These are phyloP conservation scores for Eumeta japonica DNA, from an alignment of 1,140 invertebrate species.

Conservation along the genomic window DNA sequence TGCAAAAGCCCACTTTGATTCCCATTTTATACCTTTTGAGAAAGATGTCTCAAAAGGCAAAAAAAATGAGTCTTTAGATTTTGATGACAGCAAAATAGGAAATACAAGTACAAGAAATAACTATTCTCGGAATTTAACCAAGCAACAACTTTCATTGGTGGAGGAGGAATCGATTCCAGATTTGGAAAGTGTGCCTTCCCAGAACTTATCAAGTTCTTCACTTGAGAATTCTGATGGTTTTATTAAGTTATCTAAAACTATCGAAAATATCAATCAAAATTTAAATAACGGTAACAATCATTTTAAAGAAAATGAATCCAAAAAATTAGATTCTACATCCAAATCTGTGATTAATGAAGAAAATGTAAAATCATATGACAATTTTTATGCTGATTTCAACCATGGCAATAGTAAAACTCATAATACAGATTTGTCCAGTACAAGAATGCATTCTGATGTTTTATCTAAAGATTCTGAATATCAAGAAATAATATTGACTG, in stretches of 20 bases:
- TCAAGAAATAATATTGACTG: conserved; percentile 33
- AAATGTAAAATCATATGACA: conserved; percentile 15
- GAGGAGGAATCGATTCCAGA: conserved; percentile 55
- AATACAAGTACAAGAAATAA: background rate
- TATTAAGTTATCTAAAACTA: too few relatives aligned
- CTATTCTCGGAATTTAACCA: conserved; percentile 28
- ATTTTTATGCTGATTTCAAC: conserved; percentile 40
- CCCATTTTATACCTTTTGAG: conserved; percentile 1
- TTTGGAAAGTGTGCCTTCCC: conserved; percentile 35
- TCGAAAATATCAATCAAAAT: background rate
- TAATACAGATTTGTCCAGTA: conserved; percentile 32
- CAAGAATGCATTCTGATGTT: conserved; percentile 31
- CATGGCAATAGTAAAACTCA: conserved; percentile 17
- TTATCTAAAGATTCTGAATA: conserved; percentile 50
- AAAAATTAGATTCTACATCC: too few relatives aligned
- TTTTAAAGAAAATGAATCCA: background rate
- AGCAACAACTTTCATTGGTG: conserved; percentile 49
- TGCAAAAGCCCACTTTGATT: background rate
- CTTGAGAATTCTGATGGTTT: conserved; percentile 25
- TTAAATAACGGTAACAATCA: background rate
- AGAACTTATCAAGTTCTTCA: conserved; percentile 23
- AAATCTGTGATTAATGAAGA: too few relatives aligned
- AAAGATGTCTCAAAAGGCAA: background rate
- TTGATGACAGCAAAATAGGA: background rate
- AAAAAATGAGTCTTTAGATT: too few relatives aligned